Base-by-base conservation (phyloP, 2,888 invertebrate genomes). In the Mystacides longicornis region DNA sequence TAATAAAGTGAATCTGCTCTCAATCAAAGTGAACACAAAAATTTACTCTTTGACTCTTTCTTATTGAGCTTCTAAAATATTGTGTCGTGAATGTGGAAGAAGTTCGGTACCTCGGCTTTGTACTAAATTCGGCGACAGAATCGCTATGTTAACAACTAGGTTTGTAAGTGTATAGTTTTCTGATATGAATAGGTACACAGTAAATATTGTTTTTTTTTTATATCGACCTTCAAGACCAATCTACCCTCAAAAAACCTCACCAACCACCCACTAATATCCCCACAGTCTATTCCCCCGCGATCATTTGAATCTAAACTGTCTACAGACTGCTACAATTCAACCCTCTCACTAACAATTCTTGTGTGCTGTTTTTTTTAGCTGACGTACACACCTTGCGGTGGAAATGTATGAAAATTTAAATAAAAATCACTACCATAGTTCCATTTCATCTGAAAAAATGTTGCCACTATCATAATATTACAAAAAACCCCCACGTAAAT, bases 221-320 rank as follows among this genome's bases (percentile, higher is more conserved):
- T 37, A 37, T 37, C 46, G 46, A 18, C 46, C 46, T 11, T 46
- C 19, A 16, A 20, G 21, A 46, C 11, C 21, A 18, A 46, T 46
- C 46, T 16, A 20, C 21, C 21, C 46, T 18, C 11, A 18, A 19
- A 11, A 21, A 11, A 11, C 11, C 46, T 11, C 21, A 46, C 20
- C 11, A n/a, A 9, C n/a, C 43, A 4, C 4, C 20, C 21, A 21
- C 3, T 16, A 19, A 14, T 7, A 11, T 3, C 46, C 14, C 19
- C 5, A 5, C 11, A 3, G 9, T 23, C 33, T 31, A 33, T 20
- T 49, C 55, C 55, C 55, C 57, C 58, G 54, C 55, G 58, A 54
- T 50, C 58, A 58, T 60, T 58, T 54, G 56, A 54, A 60, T 60
- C 56, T 58, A 60, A 60, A 60, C 58, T 58, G 51, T 51, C 55